Conservation (phyloP, 2,113 vertebrate species). For the Xenotilapia flavipinnis region DNA sequence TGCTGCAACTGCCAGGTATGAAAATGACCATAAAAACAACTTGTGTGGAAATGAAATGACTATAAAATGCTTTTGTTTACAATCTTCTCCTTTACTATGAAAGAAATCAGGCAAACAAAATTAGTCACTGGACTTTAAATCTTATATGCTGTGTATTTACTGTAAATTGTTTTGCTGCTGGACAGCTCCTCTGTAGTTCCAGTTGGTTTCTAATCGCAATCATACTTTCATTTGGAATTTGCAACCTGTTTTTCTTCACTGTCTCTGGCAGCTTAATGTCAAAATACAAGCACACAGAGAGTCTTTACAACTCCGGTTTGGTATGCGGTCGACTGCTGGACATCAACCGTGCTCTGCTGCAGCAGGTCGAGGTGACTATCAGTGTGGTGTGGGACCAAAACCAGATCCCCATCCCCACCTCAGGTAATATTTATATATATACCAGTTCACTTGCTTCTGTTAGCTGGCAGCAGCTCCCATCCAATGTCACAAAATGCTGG, state of each 20-base stretch:
- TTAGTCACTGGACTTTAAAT: background rate
- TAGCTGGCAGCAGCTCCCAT: background rate
- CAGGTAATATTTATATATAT: conserved; percentile 24
- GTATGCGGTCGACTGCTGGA: conserved; percentile 39
- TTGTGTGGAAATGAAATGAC: background rate
- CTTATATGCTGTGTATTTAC: background rate
- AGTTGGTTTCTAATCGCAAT: background rate
- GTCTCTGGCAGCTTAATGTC: conserved; percentile 47
- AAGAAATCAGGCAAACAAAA: background rate
- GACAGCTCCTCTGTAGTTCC: background rate
- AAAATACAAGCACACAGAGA: conserved; percentile 24
- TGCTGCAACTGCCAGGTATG: conserved; percentile 45
- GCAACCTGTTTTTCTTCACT: background rate
- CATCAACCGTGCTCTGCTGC: conserved; percentile 46
- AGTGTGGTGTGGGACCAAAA: conserved; percentile 29
- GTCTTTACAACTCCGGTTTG: conserved; percentile 23
- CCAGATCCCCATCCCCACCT: conserved; percentile 36
- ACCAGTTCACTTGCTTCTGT: background rate
- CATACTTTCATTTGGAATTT: background rate
- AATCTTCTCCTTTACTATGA: background rate
- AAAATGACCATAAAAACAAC: background rate
- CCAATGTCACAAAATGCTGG: background rate
- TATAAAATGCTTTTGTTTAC: background rate
- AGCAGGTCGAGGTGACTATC: conserved; percentile 43
- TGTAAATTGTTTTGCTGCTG: background rate